These are phyloP conservation scores for Corythoichthys haematopterus DNA, from an alignment of 2,113 vertebrate genomes.

Conservation along the genomic window DNA sequence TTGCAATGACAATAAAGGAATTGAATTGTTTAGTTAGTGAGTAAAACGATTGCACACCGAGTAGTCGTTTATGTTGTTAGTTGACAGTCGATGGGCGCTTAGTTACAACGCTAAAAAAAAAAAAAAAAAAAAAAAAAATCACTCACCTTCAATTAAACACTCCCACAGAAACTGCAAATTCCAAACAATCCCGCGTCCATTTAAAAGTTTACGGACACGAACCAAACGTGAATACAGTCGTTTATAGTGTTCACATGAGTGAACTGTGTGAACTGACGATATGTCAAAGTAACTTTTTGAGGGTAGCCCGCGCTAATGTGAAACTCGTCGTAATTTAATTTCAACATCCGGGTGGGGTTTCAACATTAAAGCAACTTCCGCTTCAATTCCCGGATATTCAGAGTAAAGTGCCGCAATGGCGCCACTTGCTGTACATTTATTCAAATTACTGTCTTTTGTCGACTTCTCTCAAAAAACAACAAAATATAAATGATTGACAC, in stretches of 20 bases:
- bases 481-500: neutral
- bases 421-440: neutral
- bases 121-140: neutral
- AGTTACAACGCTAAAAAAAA: neutral
- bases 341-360: neutral
- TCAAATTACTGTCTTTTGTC: neutral
- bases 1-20: no score
- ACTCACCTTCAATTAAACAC: conserved; percentile 1
- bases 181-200: neutral
- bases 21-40: neutral
- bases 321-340: neutral
- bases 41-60: neutral
- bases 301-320: neutral
- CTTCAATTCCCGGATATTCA: neutral
- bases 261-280: neutral
- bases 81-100: neutral
- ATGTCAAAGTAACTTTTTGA: neutral
- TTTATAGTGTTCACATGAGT: neutral
- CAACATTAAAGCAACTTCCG: neutral
- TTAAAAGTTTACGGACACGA: neutral
- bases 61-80: neutral
- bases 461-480: neutral
- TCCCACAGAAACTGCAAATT: neutral
- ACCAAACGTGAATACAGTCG: neutral
- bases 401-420: neutral